Evolutionary conservation across 2,797 vertebrate species (phyloP), one percentile per base, ranked within the genome.

Genomic region (Enteromius treurensis): DNA sequence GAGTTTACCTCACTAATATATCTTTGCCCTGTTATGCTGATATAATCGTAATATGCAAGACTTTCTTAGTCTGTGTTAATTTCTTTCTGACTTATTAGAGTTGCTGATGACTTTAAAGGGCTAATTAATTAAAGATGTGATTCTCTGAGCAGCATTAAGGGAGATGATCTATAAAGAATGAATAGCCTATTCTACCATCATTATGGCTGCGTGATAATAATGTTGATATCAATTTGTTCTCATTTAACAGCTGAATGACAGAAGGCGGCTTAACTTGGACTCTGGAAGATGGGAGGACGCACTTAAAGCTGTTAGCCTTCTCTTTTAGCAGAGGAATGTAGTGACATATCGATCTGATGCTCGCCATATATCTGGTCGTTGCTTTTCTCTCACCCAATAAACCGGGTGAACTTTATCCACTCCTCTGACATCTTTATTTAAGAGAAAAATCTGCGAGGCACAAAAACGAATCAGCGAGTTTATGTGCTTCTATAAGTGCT

Each of bases 41-140:
- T 32, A 51, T 74, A 37, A 4, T 10, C 3, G 7, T n/a, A 3
- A 73, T 73, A 8, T 40, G 58, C 21, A 40, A 42, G 10, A 67
- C 71, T 53, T 82, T 67, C 14, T 51, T 42, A 19, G n/a, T 67
- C 11, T 67, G 7, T 69, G 26, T 83, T 45, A 23, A 65, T 82
- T 77, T 85, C 21, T 74, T 49, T 21, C 45, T 47, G 67, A 73
- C 73, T 42, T 53, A 51, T 23, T 67, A 26, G 60, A 82, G 62
- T 75, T 69, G 73, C 51, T 40, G 51, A 74, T 58, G 68, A 65
- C 29, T 81, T 70, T 82, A 79, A 85, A 74, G 14, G 60, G 17
- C 17, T 74, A 62, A 82, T 83, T 68, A 53, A 86, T 83, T 79
- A 80, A 85, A 74, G 40, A 80, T 79, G 42, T 40, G 60, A 60